A percentile compares a stretch with the other conserved stretches of the same genome.
These are phyloP conservation scores for Distichodus sexfasciatus DNA, from an alignment of 2,797 vertebrate species.

Conservation along the genomic window DNA sequence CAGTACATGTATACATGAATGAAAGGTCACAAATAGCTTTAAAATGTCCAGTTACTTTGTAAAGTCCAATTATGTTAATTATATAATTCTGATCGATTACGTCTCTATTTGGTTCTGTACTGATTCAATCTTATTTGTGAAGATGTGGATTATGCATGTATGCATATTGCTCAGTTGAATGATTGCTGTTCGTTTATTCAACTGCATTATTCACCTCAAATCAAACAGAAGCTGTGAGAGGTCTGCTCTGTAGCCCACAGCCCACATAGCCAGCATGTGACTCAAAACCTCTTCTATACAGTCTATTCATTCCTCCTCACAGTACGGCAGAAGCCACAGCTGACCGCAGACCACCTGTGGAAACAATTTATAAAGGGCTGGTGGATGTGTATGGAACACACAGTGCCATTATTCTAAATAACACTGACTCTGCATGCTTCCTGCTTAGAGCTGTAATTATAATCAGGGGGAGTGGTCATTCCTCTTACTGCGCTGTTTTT, in stretches of 20 bases:
- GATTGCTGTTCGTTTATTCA: background rate
- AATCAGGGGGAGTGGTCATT: conserved; percentile 30
- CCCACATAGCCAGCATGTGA: background rate
- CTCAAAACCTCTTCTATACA: background rate
- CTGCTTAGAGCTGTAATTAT: conserved; percentile 16
- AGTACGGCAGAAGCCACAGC: background rate
- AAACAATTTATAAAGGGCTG: conserved; percentile 4
- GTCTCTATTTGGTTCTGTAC: too few relatives aligned
- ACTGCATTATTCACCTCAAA: background rate
- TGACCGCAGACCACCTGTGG: background rate
- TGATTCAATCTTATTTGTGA: too few relatives aligned
- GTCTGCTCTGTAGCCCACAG: background rate
- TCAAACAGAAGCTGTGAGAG: background rate
- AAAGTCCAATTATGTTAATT: too few relatives aligned
- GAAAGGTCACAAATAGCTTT: too few relatives aligned
- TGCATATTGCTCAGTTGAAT: background rate
- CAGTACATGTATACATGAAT: too few relatives aligned
- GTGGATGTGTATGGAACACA: conserved; percentile 14
- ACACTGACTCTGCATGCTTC: background rate
- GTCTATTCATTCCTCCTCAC: background rate
- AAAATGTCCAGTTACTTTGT: too few relatives aligned
- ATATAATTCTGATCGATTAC: too few relatives aligned
- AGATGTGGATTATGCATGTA: too few relatives aligned
- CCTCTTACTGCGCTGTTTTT: background rate
- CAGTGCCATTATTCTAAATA: conserved; percentile 17